Percentiles rank a stretch among this genome's conserved stretches.
Evolutionary conservation across 2,113 vertebrate genomes (phyloP).

Genomic region (Brachyhypopomus gauderio): DNA sequence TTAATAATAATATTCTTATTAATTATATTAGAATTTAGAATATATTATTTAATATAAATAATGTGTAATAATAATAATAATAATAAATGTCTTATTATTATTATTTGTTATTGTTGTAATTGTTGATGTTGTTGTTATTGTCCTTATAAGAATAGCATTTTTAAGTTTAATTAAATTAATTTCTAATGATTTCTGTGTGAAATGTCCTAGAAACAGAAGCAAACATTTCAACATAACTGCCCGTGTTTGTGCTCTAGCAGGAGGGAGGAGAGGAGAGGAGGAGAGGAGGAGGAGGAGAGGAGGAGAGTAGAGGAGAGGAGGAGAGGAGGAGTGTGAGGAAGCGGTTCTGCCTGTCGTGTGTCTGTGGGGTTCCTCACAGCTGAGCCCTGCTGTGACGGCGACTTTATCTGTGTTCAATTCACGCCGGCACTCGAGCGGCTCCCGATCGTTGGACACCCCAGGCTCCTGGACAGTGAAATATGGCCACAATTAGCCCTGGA

Average conservation of each 20-base stretch:
- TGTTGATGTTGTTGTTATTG: too few relatives aligned
- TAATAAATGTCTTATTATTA: too few relatives aligned
- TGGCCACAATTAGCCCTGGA: constrained; percentile 95
- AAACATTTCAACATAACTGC: too few relatives aligned
- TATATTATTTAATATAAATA: too few relatives aligned
- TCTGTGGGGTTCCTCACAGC: constrained; percentile 59
- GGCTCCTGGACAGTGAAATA: constrained; percentile 93
- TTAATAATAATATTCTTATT: neutral
- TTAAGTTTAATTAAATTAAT: too few relatives aligned
- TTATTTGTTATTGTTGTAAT: too few relatives aligned
- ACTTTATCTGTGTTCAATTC: constrained; percentile 69
- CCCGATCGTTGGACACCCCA: constrained; percentile 60
- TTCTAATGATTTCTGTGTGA: too few relatives aligned
- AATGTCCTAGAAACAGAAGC: too few relatives aligned
- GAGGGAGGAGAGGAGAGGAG: neutral
- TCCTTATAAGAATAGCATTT: too few relatives aligned
- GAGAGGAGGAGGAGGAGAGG: neutral
- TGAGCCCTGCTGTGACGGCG: constrained; percentile 62
- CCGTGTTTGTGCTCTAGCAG: neutral
- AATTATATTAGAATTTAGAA: neutral
- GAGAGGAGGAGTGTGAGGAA: constrained; percentile 38
- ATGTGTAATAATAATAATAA: too few relatives aligned
- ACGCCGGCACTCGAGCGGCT: constrained; percentile 55
- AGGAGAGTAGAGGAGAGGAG: neutral
- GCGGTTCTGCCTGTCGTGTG: constrained; percentile 34